Conservation (phyloP, 2,797 vertebrate genomes). For the Cyclura pinguis region DNA sequence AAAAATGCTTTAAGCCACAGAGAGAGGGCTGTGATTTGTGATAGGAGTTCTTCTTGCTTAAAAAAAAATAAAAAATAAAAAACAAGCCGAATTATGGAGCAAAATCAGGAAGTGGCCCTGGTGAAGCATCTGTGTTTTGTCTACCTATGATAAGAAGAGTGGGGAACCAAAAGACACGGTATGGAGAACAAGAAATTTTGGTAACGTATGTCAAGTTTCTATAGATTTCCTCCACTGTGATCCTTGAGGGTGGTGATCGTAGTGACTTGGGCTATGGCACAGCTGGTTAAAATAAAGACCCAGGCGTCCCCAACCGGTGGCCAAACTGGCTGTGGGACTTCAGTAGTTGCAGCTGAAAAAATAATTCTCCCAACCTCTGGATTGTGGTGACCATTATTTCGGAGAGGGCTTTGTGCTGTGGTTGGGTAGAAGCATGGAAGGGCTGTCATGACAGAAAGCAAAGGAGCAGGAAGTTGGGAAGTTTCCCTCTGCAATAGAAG, state of each 20-base stretch:
- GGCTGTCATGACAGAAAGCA: too few species aligned
- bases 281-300: too few species aligned
- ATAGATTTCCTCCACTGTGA: not conserved
- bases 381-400: too few species aligned
- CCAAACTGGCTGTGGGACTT: too few species aligned
- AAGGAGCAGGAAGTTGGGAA: not conserved
- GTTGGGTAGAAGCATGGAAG: not conserved
- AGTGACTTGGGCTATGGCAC: too few species aligned
- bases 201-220: accelerated
- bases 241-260: too few species aligned
- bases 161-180: too few species aligned
- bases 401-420: not conserved
- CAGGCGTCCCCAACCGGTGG: too few species aligned
- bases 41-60: not conserved
- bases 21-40: not conserved
- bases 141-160: too few species aligned
- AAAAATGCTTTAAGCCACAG: not conserved
- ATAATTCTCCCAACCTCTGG: too few species aligned
- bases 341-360: too few species aligned
- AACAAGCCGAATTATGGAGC: not conserved
- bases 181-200: not conserved
- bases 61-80: too few species aligned
- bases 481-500: not conserved
- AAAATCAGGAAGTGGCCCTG: not conserved
- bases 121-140: not conserved